These are phyloP conservation scores for Brienomyrus brachyistius DNA, from an alignment of 2,113 vertebrate genomes.

Conservation along the genomic window DNA sequence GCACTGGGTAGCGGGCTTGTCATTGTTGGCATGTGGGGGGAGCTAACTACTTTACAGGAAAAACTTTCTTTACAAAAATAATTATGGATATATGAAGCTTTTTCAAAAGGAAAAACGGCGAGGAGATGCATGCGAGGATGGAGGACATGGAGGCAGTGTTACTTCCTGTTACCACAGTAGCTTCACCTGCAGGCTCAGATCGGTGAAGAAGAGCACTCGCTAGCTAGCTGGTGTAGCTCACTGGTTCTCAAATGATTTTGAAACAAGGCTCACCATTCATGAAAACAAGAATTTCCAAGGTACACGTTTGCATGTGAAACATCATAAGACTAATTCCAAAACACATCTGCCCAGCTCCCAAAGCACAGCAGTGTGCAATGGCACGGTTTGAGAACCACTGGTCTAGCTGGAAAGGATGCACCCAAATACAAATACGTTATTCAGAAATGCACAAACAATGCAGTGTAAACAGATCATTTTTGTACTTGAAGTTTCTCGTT, in stretches of 20 bases:
- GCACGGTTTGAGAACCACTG: not conserved
- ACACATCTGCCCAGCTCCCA: not conserved
- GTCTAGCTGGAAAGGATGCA: not conserved
- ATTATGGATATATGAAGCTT: not conserved
- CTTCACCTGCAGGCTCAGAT: not conserved
- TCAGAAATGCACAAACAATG: not conserved
- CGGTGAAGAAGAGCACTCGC: not conserved
- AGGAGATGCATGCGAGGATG: not conserved
- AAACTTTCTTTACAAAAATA: not conserved
- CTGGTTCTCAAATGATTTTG: not conserved
- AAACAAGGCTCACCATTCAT: not conserved
- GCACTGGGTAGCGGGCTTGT: not conserved
- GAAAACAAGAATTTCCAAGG: not conserved
- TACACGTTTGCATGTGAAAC: no score
- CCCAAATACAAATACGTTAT: no score
- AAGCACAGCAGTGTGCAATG: not conserved
- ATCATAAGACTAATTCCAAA: not conserved
- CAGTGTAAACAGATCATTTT: not conserved
- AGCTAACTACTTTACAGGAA: not conserved
- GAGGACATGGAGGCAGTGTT: not conserved
- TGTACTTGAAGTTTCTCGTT: not conserved
- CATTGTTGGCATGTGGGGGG: not conserved
- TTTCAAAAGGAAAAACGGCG: not conserved
- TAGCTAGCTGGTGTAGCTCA: not conserved
- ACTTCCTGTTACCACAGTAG: no score